Percentiles rank a stretch among this genome's conserved stretches.
phyloP scores from a whole-genome alignment of 2,113 vertebrate species.

The Ictalurus furcatus region DNA sequence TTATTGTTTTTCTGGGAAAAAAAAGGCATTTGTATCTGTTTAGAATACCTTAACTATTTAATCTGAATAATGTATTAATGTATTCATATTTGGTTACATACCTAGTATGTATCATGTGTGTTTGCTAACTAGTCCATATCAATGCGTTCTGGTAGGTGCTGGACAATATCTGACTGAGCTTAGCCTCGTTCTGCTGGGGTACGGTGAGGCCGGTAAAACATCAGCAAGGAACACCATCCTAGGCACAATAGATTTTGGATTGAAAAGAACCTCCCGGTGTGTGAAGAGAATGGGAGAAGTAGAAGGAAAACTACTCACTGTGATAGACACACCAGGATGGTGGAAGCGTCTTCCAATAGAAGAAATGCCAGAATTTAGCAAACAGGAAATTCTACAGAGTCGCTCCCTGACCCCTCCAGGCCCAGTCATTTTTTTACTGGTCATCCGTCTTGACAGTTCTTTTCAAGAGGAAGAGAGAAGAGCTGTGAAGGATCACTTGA shows the following conservation, averaged over 20 bases:
- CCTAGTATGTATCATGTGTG: neutral
- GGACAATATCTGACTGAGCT: conserved; percentile 23
- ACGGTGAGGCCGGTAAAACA: conserved; percentile 51
- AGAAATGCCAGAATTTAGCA: conserved; percentile 37
- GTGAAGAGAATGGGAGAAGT: conserved; percentile 30
- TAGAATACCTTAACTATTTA: neutral
- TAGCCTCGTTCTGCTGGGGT: conserved; percentile 47
- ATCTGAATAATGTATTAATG: neutral
- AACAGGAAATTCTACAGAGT: conserved; percentile 40
- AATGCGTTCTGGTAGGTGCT: conserved; percentile 33
- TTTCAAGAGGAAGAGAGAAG: conserved; percentile 51
- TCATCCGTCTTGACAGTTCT: conserved; percentile 51
- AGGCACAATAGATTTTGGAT: conserved; percentile 37
- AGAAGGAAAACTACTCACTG: conserved; percentile 34
- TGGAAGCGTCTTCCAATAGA: conserved; percentile 42
- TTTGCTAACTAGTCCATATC: neutral
- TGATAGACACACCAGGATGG: conserved; percentile 57
- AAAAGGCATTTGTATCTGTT: neutral
- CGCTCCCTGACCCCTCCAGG: conserved; percentile 10
- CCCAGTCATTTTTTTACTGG: conserved; percentile 38
- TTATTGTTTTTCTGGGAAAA: neutral
- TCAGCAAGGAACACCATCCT: conserved; percentile 54
- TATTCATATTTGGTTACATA: neutral
- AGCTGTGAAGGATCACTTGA: conserved; percentile 41
- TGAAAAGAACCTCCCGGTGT: conserved; percentile 38